Conservation (phyloP, 2,888 invertebrate species). For the Stictocephala bisonia region DNA sequence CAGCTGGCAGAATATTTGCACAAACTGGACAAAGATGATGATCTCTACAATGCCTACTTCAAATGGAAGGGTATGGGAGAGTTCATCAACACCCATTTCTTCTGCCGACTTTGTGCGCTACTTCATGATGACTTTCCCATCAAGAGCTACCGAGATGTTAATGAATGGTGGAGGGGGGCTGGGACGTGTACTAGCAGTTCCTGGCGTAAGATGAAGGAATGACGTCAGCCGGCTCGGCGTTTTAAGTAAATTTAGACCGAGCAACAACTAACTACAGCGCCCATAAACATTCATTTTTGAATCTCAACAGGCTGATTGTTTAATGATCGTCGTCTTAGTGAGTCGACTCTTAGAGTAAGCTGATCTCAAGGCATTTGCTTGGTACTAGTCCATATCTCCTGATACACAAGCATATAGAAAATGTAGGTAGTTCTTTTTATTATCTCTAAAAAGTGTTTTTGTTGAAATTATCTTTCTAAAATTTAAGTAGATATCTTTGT, state of each 20-base stretch:
- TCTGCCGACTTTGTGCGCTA: slow-evolving; percentile 91
- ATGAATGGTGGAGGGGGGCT: slow-evolving; percentile 92
- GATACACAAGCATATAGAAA: too few species aligned
- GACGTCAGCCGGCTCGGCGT: slow-evolving; percentile 23
- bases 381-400: too few species aligned
- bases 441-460: too few species aligned
- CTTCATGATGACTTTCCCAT: slow-evolving; percentile 75
- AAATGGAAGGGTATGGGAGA: slow-evolving; percentile 95
- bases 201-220: slow-evolving; percentile 68
- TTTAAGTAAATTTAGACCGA: slow-evolving; percentile 20
- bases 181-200: slow-evolving; percentile 81
- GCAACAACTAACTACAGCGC: slow-evolving; percentile 2
- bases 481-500: too few species aligned
- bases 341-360: too few species aligned
- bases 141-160: slow-evolving; percentile 82
- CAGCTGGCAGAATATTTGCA: slow-evolving; percentile 89
- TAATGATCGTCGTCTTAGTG: too few species aligned
- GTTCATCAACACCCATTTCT: slow-evolving; percentile 95
- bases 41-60: slow-evolving; percentile 94
- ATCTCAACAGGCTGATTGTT: too few species aligned
- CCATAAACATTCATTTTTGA: too few species aligned
- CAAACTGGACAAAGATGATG: slow-evolving; percentile 86
- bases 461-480: too few species aligned
- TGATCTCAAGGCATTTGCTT: too few species aligned
- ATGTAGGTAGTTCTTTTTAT: too few species aligned